Evolutionary conservation across 2,888 invertebrate species (phyloP).

Genomic region (Heliconius hortense): DNA sequence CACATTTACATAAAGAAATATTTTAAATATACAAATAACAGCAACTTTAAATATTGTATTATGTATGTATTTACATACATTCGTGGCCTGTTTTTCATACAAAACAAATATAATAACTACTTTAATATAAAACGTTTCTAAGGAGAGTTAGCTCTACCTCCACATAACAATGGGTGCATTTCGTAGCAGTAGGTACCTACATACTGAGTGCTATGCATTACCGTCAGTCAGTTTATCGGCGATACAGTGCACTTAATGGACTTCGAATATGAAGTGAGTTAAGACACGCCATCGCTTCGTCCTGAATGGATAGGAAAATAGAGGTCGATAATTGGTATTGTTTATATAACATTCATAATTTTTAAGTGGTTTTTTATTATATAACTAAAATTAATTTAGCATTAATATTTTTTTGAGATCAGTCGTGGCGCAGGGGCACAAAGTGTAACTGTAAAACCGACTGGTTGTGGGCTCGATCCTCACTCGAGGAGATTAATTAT

Average conservation of each 20-base stretch:
- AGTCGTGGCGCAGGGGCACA: no score
- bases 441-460: no score
- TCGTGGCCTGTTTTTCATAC: not conserved
- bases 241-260: slow-evolving; percentile 37
- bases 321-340: not conserved
- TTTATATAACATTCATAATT: not conserved
- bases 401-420: no score
- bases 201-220: slow-evolving; percentile 35
- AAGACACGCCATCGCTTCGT: slow-evolving; percentile 27
- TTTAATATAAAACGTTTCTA: not conserved
- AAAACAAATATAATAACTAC: not conserved
- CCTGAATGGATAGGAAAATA: not conserved
- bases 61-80: no score
- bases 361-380: no score
- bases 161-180: slow-evolving; percentile 16
- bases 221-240: slow-evolving; percentile 33
- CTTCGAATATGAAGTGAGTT: slow-evolving; percentile 29
- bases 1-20: no score
- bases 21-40: no score
- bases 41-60: no score
- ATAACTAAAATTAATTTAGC: no score
- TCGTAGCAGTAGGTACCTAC: slow-evolving; percentile 17
- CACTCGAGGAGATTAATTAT: no score
- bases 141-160: not conserved
- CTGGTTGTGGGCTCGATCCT: no score